Conservation (phyloP, 2,888 invertebrate genomes). For the Brachyptera risi region DNA sequence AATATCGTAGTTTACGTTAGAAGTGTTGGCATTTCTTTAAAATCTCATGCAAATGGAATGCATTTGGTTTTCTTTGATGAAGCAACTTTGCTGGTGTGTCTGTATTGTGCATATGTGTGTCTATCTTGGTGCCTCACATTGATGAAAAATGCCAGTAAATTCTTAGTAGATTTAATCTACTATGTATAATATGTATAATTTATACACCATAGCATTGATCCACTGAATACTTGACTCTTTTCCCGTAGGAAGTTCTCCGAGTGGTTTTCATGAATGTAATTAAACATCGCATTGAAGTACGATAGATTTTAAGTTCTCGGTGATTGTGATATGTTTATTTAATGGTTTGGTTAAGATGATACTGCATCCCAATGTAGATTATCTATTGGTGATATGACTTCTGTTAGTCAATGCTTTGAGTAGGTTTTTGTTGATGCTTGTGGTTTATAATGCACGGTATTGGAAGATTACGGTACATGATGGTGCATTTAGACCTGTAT, state of each 20-base stretch:
- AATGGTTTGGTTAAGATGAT: constrained; percentile 5
- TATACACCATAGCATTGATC: not conserved
- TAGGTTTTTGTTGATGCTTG: not conserved
- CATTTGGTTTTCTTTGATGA: constrained; percentile 9
- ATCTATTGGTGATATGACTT: not conserved
- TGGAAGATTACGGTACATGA: not conserved
- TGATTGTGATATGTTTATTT: constrained; percentile 4
- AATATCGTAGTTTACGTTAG: constrained; percentile 1
- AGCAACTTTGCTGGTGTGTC: constrained; percentile 2
- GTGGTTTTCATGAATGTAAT: too few relatives aligned
- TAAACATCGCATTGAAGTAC: not conserved
- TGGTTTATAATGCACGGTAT: not conserved
- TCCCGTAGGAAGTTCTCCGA: too few relatives aligned
- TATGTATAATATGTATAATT: too few relatives aligned
- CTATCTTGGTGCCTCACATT: constrained; percentile 24
- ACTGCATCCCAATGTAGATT: not conserved
- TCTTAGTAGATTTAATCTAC: not conserved
- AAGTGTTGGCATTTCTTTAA: constrained; percentile 1
- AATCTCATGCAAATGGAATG: constrained; percentile 5
- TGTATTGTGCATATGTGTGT: constrained; percentile 18
- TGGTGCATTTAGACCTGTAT: not conserved
- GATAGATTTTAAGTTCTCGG: not conserved
- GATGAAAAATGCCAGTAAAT: constrained; percentile 17
- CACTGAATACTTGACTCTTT: not conserved
- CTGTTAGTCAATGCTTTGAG: not conserved